These are phyloP conservation scores for Subacronicta megacephala DNA, from an alignment of 2,888 invertebrate species.

Conservation along the genomic window DNA sequence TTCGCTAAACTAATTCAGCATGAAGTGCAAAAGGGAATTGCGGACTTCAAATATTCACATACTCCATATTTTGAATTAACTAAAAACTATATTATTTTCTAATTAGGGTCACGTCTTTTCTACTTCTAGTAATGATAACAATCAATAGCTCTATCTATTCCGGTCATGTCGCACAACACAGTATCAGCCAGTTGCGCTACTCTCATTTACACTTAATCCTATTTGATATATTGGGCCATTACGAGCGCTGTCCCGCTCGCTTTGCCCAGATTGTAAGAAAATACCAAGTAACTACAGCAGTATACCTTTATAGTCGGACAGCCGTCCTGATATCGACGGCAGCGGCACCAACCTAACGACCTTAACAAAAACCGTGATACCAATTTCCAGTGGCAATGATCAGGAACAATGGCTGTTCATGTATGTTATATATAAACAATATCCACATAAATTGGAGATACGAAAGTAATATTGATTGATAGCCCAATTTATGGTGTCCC, in stretches of 20 bases:
- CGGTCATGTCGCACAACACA: constrained; percentile 78
- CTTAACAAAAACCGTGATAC: constrained; percentile 54
- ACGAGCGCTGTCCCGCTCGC: constrained; percentile 79
- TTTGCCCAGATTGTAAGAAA: constrained; percentile 81
- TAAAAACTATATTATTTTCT: constrained; percentile 10
- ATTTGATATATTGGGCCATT: constrained; percentile 87
- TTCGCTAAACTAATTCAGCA: constrained; percentile 61
- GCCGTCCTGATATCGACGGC: constrained; percentile 53
- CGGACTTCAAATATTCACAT: constrained; percentile 34
- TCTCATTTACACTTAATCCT: constrained; percentile 87
- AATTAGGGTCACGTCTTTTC: too few relatives aligned
- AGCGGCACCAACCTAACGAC: constrained; percentile 36
- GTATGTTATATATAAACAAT: constrained; percentile 62
- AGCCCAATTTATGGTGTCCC: constrained; percentile 68
- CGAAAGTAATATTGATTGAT: constrained; percentile 78
- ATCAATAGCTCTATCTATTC: constrained; percentile 73
- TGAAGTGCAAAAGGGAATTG: constrained; percentile 47
- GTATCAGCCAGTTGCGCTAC: constrained; percentile 77
- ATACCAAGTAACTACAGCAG: constrained; percentile 62
- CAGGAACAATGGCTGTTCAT: constrained; percentile 57
- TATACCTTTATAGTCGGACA: constrained; percentile 70
- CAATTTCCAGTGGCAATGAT: constrained; percentile 53
- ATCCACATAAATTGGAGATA: constrained; percentile 68
- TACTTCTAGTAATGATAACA: constrained; percentile 59
- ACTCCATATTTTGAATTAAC: constrained; percentile 10